A percentile compares a stretch with the other conserved stretches of the same genome.
These are phyloP conservation scores for Eugnorisma glareosa DNA, from an alignment of 2,888 invertebrate genomes.

Conservation along the genomic window DNA sequence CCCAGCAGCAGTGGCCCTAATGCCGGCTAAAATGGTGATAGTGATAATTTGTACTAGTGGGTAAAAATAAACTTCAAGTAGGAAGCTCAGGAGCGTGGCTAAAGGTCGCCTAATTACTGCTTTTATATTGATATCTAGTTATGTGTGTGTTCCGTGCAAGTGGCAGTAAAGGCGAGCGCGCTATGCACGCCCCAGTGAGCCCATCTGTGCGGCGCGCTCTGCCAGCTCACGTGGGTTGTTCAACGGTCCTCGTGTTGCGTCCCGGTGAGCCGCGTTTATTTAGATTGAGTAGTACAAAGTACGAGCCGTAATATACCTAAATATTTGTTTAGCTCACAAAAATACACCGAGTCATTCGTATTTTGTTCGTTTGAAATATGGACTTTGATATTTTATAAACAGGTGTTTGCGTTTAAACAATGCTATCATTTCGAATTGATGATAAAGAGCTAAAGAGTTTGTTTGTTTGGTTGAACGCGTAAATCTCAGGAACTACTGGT, in stretches of 20 bases:
- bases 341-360: not conserved
- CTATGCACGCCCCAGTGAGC: not conserved
- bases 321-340: not conserved
- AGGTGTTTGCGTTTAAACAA: not conserved
- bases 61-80: too few relatives aligned
- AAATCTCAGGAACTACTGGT: too few relatives aligned
- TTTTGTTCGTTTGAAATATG: not conserved
- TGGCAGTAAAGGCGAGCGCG: not conserved
- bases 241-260: too few relatives aligned
- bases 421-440: not conserved
- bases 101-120: too few relatives aligned
- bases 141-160: not conserved
- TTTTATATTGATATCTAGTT: too few relatives aligned
- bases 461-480: too few relatives aligned
- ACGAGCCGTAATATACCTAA: not conserved
- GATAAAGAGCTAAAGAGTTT: too few relatives aligned
- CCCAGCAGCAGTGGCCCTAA: not conserved
- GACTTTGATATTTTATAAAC: conserved; percentile 11
- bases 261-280: not conserved
- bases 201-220: too few relatives aligned
- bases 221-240: too few relatives aligned
- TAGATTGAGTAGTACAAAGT: conserved; percentile 2
- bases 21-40: too few relatives aligned
- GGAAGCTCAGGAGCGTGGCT: too few relatives aligned
- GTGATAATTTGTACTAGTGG: too few relatives aligned